Percentiles rank a stretch among this genome's conserved stretches.
phyloP scores from a whole-genome alignment of 1,140 invertebrate genomes.

The Sitodiplosis mosellana region DNA sequence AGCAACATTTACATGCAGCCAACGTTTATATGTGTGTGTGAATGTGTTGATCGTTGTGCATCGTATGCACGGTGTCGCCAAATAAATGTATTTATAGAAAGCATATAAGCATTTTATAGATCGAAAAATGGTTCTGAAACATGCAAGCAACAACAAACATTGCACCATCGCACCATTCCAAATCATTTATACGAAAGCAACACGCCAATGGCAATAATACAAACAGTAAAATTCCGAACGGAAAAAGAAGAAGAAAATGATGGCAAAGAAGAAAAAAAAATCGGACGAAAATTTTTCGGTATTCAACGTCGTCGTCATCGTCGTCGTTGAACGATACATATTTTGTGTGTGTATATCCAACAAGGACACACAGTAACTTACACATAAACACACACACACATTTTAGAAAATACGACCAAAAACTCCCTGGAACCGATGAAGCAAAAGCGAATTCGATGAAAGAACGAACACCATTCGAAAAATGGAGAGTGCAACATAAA shows the following conservation, averaged over 20 bases:
- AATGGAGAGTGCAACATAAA: too few species aligned
- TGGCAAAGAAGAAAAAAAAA: too few species aligned
- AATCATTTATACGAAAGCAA: conserved; percentile 6
- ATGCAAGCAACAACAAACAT: conserved; percentile 3
- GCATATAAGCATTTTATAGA: conserved; percentile 1
- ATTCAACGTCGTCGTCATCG: too few species aligned
- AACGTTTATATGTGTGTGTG: not conserved
- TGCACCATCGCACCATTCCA: conserved; percentile 3
- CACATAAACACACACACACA: conserved; percentile 15
- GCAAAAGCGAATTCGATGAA: conserved; percentile 14
- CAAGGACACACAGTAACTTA: conserved; percentile 12
- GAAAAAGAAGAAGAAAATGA: not conserved
- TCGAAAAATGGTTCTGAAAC: conserved; percentile 7
- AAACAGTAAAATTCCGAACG: not conserved
- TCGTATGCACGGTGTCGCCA: not conserved
- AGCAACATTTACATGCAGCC: not conserved
- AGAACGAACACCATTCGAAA: conserved; percentile 7
- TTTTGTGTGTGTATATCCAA: not conserved
- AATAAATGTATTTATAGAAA: not conserved
- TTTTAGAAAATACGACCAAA: conserved; percentile 4
- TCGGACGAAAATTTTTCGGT: too few species aligned
- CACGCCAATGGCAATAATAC: conserved; percentile 1
- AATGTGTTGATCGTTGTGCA: not conserved
- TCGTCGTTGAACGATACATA: not conserved
- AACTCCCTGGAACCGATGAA: conserved; percentile 5